Conservation (phyloP, 2,888 invertebrate genomes). For the Diaphora mendica region DNA sequence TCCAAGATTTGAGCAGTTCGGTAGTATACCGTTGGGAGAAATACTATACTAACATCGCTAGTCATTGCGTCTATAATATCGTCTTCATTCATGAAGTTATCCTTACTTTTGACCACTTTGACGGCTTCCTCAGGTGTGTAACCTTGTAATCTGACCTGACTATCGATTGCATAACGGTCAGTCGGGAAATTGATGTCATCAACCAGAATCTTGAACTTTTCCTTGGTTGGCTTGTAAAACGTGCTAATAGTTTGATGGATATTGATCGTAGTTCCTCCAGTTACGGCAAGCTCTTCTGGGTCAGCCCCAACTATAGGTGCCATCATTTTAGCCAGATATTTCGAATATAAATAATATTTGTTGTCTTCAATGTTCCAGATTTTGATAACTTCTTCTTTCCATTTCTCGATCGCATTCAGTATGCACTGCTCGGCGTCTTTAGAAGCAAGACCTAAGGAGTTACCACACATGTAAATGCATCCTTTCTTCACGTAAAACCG, state of each 20-base stretch:
- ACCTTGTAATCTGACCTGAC: conserved; percentile 73
- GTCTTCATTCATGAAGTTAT: conserved; percentile 66
- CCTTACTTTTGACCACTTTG: conserved; percentile 68
- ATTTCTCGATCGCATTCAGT: conserved; percentile 58
- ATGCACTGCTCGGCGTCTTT: conserved; percentile 69
- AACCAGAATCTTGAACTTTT: conserved; percentile 73
- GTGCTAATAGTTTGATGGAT: conserved; percentile 76
- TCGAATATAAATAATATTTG: conserved; percentile 71
- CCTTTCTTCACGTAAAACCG: conserved; percentile 70
- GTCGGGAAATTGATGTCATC: conserved; percentile 78
- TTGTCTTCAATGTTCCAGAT: conserved; percentile 69
- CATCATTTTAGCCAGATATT: conserved; percentile 65
- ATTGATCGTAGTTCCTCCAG: conserved; percentile 68
- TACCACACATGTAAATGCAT: conserved; percentile 75
- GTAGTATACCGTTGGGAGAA: conserved; percentile 73
- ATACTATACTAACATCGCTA: conserved; percentile 67
- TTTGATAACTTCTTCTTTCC: conserved; percentile 73
- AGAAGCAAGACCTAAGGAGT: conserved; percentile 75
- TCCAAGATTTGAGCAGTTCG: conserved; percentile 75
- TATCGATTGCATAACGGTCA: conserved; percentile 76
- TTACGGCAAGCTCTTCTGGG: conserved; percentile 66
- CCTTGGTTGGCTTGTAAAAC: conserved; percentile 71
- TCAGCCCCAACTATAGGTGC: conserved; percentile 72
- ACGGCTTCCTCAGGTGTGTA: conserved; percentile 71
- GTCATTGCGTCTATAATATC: conserved; percentile 75